A percentile compares a stretch with the other conserved stretches of the same genome.
phyloP scores from a whole-genome alignment of 2,113 vertebrate species.

The Mobula hypostoma region DNA sequence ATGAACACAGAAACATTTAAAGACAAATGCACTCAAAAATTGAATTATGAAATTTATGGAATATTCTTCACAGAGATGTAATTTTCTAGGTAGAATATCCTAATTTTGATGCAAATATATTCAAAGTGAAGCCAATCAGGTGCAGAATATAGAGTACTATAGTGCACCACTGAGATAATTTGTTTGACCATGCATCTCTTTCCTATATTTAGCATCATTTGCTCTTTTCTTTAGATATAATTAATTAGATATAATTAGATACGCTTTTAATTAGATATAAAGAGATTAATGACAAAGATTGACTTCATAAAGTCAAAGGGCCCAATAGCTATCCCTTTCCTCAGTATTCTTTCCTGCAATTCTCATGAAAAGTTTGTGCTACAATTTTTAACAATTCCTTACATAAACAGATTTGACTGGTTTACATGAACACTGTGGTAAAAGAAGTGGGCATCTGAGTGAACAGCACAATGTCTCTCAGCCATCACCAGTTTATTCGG shows the following conservation, averaged over 20 bases:
- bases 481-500: not conserved
- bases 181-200: not conserved
- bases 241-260: too few relatives aligned
- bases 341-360: not conserved
- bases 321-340: not conserved
- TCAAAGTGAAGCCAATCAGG: too few relatives aligned
- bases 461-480: not conserved
- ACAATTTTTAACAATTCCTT: constrained; percentile 1
- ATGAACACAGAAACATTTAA: not conserved
- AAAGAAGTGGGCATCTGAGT: not conserved
- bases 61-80: not conserved
- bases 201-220: not conserved
- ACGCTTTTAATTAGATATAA: not conserved
- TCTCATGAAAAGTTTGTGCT: not conserved
- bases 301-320: not conserved
- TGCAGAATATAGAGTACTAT: too few relatives aligned
- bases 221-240: not conserved
- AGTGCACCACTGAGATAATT: not conserved
- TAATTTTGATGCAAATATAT: not conserved
- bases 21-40: not conserved
- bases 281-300: not conserved
- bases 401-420: not conserved
- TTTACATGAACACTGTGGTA: not conserved
- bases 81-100: not conserved
- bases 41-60: not conserved